phyloP scores from a whole-genome alignment of 2,888 invertebrate species.

The Phrixothrix hirtus region DNA sequence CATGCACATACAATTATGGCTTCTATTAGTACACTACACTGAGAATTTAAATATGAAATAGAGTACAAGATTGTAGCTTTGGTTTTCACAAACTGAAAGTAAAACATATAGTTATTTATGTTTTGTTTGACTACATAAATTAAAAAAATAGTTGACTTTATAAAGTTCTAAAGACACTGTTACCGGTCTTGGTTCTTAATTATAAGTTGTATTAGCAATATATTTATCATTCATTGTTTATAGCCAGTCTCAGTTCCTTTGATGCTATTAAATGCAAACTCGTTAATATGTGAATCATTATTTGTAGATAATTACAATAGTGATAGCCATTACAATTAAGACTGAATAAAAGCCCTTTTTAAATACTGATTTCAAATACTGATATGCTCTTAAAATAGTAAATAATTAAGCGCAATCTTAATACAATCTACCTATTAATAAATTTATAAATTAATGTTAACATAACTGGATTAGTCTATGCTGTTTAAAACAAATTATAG shows the following conservation, averaged over 20 bases:
- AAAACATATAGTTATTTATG: too few species aligned
- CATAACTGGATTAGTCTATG: too few species aligned
- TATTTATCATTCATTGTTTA: slow-evolving; percentile 4
- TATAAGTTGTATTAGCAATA: slow-evolving; percentile 16
- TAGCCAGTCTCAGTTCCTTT: slow-evolving; percentile 7
- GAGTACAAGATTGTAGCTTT: too few species aligned
- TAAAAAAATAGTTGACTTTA: slow-evolving; percentile 19
- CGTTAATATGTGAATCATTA: neutral
- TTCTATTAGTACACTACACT: too few species aligned
- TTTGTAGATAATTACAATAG: too few species aligned
- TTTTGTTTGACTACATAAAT: slow-evolving; percentile 17
- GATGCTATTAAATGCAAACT: slow-evolving; percentile 4
- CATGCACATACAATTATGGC: too few species aligned
- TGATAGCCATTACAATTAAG: too few species aligned
- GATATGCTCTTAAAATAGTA: slow-evolving; percentile 14
- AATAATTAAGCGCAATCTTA: neutral
- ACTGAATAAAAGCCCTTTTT: neutral
- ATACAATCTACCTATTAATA: neutral
- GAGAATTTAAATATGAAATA: too few species aligned
- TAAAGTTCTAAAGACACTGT: slow-evolving; percentile 19
- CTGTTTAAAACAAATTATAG: too few species aligned
- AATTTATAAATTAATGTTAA: too few species aligned
- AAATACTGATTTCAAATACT: slow-evolving; percentile 21
- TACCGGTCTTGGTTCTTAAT: slow-evolving; percentile 23
- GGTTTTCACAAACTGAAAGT: too few species aligned